Evolutionary conservation across 2,888 invertebrate genomes (phyloP).

Genomic region (Pardosa pseudoannulata): DNA sequence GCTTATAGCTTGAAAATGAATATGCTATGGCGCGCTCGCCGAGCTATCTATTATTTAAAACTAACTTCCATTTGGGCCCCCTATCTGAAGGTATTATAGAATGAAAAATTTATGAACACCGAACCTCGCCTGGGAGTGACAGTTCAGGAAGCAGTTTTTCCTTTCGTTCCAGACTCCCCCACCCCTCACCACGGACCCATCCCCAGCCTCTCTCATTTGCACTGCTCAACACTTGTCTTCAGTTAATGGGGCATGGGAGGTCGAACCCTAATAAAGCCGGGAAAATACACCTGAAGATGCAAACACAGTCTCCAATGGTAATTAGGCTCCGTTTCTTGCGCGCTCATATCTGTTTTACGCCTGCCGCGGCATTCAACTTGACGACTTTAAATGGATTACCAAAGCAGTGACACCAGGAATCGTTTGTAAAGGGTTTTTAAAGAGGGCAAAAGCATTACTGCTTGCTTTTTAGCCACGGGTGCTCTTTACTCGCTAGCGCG

Average conservation of each 20-base stretch:
- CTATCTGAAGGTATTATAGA: slow-evolving; percentile 55
- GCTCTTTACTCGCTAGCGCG: neutral
- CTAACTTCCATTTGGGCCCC: slow-evolving; percentile 64
- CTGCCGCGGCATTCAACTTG: slow-evolving; percentile 39
- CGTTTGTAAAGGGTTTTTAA: slow-evolving; percentile 46
- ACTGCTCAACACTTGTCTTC: slow-evolving; percentile 66
- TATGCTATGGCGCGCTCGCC: slow-evolving; percentile 49
- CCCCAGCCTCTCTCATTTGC: slow-evolving; percentile 15
- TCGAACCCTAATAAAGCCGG: slow-evolving; percentile 41
- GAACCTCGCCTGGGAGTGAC: slow-evolving; percentile 43
- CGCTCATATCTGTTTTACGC: slow-evolving; percentile 39
- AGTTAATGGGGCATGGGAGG: slow-evolving; percentile 57
- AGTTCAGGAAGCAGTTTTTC: slow-evolving; percentile 52
- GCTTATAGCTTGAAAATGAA: slow-evolving; percentile 71
- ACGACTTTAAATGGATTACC: slow-evolving; percentile 61
- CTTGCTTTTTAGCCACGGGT: slow-evolving; percentile 19
- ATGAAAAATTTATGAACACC: slow-evolving; percentile 69
- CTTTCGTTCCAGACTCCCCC: neutral
- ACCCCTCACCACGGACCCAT: too few species aligned
- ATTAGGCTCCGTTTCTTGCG: slow-evolving; percentile 41
- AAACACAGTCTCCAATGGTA: slow-evolving; percentile 51
- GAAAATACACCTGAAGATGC: slow-evolving; percentile 50
- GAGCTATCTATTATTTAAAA: slow-evolving; percentile 71
- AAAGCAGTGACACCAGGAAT: slow-evolving; percentile 39
- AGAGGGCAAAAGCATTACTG: slow-evolving; percentile 42